Percentiles rank a stretch among this genome's conserved stretches.
phyloP scores from a whole-genome alignment of 1,140 invertebrate genomes.

The Paracyclopina nana region DNA sequence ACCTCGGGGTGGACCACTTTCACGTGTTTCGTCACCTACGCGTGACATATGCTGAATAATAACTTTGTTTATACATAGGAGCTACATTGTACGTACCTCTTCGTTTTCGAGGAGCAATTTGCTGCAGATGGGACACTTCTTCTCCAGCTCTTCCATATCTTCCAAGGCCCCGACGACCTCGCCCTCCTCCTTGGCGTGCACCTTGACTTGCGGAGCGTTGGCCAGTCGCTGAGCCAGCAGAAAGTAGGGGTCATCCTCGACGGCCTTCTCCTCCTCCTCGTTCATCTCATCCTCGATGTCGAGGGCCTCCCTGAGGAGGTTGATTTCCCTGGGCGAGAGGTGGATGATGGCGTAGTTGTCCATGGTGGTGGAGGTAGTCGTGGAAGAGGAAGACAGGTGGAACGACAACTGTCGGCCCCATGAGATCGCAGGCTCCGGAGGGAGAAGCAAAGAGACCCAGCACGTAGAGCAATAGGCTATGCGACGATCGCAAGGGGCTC shows the following conservation, averaged over 20 bases:
- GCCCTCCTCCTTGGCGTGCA: neutral
- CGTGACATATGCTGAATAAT: neutral
- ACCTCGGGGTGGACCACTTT: neutral
- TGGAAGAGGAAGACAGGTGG: too few species aligned
- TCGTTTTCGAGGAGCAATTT: neutral
- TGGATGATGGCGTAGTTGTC: too few species aligned
- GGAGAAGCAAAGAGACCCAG: too few species aligned
- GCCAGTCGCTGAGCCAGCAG: neutral
- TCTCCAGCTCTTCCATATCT: neutral
- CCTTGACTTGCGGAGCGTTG: neutral
- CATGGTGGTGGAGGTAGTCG: too few species aligned
- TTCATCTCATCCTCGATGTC: constrained; percentile 5
- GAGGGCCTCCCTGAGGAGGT: neutral
- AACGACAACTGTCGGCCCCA: too few species aligned
- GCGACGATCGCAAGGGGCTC: too few species aligned
- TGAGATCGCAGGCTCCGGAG: too few species aligned
- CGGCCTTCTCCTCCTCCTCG: neutral
- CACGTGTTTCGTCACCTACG: neutral
- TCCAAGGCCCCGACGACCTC: neutral
- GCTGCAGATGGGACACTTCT: neutral
- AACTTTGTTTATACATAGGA: too few species aligned
- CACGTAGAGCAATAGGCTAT: too few species aligned
- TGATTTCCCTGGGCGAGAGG: too few species aligned
- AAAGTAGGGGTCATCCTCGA: neutral
- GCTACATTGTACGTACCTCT: too few species aligned